These are phyloP conservation scores for Clavelina lepadiformis DNA, from an alignment of 23 tunicate species.

Conservation along the genomic window DNA sequence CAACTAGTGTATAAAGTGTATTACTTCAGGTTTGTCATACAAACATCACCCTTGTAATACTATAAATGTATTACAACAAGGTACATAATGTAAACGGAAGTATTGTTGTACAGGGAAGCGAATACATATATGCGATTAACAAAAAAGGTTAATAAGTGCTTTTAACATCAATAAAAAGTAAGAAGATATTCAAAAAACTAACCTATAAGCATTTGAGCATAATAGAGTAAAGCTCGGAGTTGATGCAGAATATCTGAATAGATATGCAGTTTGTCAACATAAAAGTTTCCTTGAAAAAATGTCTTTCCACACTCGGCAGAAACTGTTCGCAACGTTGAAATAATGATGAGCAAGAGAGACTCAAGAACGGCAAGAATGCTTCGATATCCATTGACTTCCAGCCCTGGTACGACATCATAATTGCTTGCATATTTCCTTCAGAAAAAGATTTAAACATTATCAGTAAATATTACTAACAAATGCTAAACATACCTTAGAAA, in stretches of 20 bases:
- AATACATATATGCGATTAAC: no score
- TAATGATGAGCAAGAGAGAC: slow-evolving; percentile 28
- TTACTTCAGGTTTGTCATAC: no score
- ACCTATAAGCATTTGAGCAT: slow-evolving; percentile 70
- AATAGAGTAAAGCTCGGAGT: slow-evolving; percentile 57
- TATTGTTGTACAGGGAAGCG: no score
- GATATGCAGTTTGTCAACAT: slow-evolving; percentile 42
- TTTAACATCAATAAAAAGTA: neutral
- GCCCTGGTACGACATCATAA: slow-evolving; percentile 52
- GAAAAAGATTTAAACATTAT: slow-evolving; percentile 4
- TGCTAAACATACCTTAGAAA: no score
- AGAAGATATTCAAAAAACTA: no score
- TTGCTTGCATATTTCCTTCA: slow-evolving; percentile 27
- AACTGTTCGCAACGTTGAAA: slow-evolving; percentile 19
- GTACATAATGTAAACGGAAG: no score
- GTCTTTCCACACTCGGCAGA: slow-evolving; percentile 21
- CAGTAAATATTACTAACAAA: no score
- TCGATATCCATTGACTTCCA: slow-evolving; percentile 68
- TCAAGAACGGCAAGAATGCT: slow-evolving; percentile 48
- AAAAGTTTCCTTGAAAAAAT: slow-evolving; percentile 55
- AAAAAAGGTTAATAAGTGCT: neutral
- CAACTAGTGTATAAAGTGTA: no score
- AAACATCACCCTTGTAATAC: no score
- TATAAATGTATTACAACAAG: neutral
- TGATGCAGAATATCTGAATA: slow-evolving; percentile 64